phyloP scores from a whole-genome alignment of 2,797 vertebrate species.

The Phyllotis vaccarum region DNA sequence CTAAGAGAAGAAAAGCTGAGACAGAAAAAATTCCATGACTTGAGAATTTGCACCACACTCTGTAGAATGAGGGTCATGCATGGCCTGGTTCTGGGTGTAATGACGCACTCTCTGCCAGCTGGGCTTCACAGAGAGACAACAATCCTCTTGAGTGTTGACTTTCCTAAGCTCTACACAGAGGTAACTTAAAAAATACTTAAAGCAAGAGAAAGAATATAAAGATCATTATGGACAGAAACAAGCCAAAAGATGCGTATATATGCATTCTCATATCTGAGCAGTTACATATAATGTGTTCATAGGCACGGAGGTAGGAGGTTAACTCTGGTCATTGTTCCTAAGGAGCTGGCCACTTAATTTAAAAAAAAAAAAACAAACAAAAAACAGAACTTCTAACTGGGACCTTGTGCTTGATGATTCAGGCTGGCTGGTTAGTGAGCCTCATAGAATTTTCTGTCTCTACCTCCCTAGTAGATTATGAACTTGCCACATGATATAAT shows the following conservation, averaged over 20 bases:
- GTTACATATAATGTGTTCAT: neutral
- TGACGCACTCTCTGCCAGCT: neutral
- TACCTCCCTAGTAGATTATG: neutral
- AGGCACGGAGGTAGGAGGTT: neutral
- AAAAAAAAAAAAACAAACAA: no score
- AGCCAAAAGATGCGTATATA: neutral
- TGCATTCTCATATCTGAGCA: neutral
- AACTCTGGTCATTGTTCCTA: neutral
- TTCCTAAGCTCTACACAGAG: slow-evolving; percentile 25
- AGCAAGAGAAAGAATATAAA: neutral
- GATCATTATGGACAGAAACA: neutral
- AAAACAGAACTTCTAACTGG: neutral
- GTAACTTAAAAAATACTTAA: slow-evolving; percentile 32
- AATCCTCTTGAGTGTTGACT: neutral
- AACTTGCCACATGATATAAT: neutral
- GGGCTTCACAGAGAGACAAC: neutral
- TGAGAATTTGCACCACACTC: neutral
- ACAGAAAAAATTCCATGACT: neutral
- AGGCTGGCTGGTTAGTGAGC: neutral
- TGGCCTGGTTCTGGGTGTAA: neutral
- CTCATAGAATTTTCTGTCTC: neutral
- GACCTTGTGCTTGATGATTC: neutral
- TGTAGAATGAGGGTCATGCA: neutral
- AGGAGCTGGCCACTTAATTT: neutral
- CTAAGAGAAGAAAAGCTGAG: slow-evolving; percentile 38